Evolutionary conservation across 2,797 vertebrate genomes (phyloP).

Genomic region (Sebastiscus albofasciatus): DNA sequence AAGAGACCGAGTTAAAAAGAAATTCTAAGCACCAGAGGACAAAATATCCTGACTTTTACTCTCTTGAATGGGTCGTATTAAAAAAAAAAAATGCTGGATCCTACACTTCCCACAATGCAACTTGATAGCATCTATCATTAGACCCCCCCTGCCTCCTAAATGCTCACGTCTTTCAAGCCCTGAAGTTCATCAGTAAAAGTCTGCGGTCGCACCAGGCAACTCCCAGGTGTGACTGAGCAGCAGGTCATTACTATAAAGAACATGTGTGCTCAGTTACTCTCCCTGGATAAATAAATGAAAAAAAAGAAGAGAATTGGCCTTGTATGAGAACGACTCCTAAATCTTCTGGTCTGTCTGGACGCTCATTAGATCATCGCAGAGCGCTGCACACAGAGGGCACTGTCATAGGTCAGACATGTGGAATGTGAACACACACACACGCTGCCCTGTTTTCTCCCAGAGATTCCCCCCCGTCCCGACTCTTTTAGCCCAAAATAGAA

Average conservation of each 20-base stretch:
- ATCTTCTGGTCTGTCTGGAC: conserved; percentile 79
- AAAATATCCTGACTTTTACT: background rate
- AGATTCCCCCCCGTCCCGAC: conserved; percentile 84
- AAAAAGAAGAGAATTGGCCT: conserved; percentile 15
- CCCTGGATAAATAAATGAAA: conserved; percentile 46
- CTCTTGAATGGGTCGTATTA: background rate
- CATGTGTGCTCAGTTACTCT: conserved; percentile 25
- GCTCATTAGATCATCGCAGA: conserved; percentile 90
- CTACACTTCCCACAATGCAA: background rate
- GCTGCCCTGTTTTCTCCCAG: conserved; percentile 86
- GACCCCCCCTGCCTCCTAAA: background rate
- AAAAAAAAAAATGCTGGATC: background rate
- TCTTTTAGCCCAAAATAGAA: conserved; percentile 88
- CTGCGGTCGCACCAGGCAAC: background rate
- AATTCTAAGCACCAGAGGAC: background rate
- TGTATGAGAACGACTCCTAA: conserved; percentile 25
- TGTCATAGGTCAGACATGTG: conserved; percentile 90
- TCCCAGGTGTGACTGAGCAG: conserved; percentile 44
- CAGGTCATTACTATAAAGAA: conserved; percentile 30
- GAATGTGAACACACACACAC: conserved; percentile 91
- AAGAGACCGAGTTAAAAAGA: background rate
- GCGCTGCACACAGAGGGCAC: conserved; percentile 86
- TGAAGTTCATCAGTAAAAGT: background rate
- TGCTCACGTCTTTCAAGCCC: background rate
- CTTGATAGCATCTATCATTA: background rate